These are phyloP conservation scores for Pagrus major DNA, from an alignment of 2,113 vertebrate species.

Conservation along the genomic window DNA sequence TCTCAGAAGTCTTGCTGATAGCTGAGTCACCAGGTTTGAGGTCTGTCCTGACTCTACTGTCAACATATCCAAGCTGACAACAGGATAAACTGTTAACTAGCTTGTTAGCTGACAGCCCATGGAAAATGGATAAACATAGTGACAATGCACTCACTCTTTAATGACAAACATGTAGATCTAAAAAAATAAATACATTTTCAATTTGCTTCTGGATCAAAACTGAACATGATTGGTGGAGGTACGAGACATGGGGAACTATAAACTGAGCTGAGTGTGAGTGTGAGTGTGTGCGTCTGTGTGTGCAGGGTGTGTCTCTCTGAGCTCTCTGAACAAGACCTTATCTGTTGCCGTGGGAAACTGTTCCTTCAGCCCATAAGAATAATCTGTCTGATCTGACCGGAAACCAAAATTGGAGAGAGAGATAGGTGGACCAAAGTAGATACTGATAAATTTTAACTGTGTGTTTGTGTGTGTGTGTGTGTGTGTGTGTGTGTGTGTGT, in stretches of 20 bases:
- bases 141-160: not conserved
- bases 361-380: slow-evolving; percentile 50
- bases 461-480: not conserved
- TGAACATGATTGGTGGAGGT: not conserved
- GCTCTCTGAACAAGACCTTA: slow-evolving; percentile 48
- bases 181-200: too few relatives aligned
- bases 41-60: not conserved
- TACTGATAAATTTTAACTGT: not conserved
- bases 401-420: slow-evolving; percentile 30
- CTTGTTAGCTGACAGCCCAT: not conserved
- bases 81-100: not conserved
- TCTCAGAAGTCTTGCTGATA: not conserved
- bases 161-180: too few relatives aligned
- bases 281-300: slow-evolving; percentile 5
- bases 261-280: not conserved
- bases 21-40: not conserved
- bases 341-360: slow-evolving; percentile 66
- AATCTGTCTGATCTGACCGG: slow-evolving; percentile 48
- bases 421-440: not conserved
- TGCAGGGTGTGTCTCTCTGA: slow-evolving; percentile 45
- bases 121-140: not conserved
- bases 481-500: not conserved
- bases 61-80: not conserved
- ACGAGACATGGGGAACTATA: not conserved
- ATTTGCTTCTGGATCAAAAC: not conserved